A percentile compares a stretch with the other conserved stretches of the same genome.
phyloP scores from a whole-genome alignment of 2,888 invertebrate genomes.

The Sisyra terminalis region DNA sequence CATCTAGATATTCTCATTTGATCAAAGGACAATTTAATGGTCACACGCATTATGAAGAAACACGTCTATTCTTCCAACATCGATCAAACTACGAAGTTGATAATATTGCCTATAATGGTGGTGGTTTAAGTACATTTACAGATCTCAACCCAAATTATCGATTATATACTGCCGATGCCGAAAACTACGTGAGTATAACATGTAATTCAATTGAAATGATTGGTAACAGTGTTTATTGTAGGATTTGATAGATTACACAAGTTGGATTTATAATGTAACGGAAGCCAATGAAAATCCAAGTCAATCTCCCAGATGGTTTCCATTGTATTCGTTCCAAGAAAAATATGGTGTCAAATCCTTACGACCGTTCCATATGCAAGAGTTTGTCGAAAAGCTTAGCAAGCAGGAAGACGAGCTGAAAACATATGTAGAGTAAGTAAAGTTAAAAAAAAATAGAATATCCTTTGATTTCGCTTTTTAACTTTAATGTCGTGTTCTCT shows the following conservation, averaged over 20 bases:
- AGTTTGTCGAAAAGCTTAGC: no score
- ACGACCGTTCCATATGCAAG: no score
- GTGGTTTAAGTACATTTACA: conserved; percentile 52
- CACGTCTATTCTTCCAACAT: conserved; percentile 48
- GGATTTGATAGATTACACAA: conserved; percentile 26
- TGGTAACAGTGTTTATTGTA: no score
- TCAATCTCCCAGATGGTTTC: conserved; percentile 19
- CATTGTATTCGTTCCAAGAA: conserved; percentile 29
- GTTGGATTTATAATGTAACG: conserved; percentile 28
- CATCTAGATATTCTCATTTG: conserved; percentile 1
- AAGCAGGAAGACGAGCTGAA: no score
- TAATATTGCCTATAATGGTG: conserved; percentile 64
- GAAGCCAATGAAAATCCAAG: conserved; percentile 26
- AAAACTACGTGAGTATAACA: conserved; percentile 34
- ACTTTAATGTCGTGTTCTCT: no score
- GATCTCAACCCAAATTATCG: conserved; percentile 50
- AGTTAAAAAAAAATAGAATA: no score
- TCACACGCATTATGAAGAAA: conserved; percentile 42
- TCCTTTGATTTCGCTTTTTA: no score
- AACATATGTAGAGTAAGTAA: no score
- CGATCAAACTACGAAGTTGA: conserved; percentile 27
- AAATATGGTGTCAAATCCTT: conserved; percentile 22
- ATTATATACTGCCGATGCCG: conserved; percentile 49
- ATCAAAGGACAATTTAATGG: conserved; percentile 4
- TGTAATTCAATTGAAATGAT: no score